Evolutionary conservation across 2,888 invertebrate species (phyloP), one percentile per base, ranked within the genome.

Genomic region (Scaeva pyrastri): DNA sequence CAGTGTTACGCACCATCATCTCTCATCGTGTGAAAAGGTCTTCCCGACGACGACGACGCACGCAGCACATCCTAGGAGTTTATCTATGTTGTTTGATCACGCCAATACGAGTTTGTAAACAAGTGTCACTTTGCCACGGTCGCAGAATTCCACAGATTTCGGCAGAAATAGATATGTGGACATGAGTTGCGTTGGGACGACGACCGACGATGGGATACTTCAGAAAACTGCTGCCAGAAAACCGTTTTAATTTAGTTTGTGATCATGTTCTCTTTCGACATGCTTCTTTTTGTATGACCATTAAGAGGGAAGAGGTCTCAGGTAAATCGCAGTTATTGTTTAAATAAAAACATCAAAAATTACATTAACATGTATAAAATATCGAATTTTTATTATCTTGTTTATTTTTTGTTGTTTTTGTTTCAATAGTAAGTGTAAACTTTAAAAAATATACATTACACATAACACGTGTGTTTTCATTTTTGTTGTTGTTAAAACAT

Each of bases 401-500:
- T 64, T 39, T 39, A 23, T 48, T 68, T 66, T 48, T 19, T 43
- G 43, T 19, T 43, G 43, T 70, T 50, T 73, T 58, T 55, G 12
- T 62, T 68, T 60, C 76, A 50, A 58, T 60, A 62, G 56, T 81
- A 81, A 85, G 85, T 85, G 85, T 85, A 85, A 85, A 85, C 81
- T 85, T 85, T 85, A 81, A 85, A 85, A 85, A 85, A 85, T 85
- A 85, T 85, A 85, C 81, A 81, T 77, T 76, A 85, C 76, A 81
- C 81, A 85, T 60, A 70, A 84, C 84, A 73, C 76, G 55, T 73
- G 81, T 85, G 85, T 85, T 60, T 43, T 75, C 41, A 14, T n/a
- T 68, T 52, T 21, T 26, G 23, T 71, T 75, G 56, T 73, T 41
- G 56, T 70, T 74, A 85, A 68, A 85, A 81, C 81, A 85, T 81